Base-by-base conservation (phyloP, 2,888 invertebrate species). In the Eristalinus sepulchralis region DNA sequence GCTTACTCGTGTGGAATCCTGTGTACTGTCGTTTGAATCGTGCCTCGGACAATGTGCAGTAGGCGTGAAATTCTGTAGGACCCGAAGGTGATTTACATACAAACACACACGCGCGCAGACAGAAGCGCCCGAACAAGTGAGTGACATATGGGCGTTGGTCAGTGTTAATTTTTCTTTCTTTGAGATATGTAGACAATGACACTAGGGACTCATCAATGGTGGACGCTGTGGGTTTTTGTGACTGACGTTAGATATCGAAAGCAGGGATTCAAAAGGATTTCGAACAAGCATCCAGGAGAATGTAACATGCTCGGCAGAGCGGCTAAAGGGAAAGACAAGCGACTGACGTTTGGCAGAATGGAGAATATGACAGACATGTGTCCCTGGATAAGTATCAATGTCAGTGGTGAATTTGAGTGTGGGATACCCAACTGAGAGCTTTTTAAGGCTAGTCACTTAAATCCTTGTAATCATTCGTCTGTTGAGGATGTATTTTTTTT, bases 1-100 rank as follows among this genome's bases (percentile, higher is more conserved):
- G 64, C 70, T 34, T 64, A 62, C 62, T 71, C 78, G 57, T 22
- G 78, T 47, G 63, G 71, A 64, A 71, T 64, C 57, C 20, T 63
- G 39, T 57, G 33, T 68, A 27, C 31, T 39, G 75, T 66, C 67
- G 57, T 78, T 78, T 57, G 63, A 36, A 53, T 62, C 34, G 27
- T 17, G 62, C 76, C 24, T 59, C 11, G 57, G 10, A 64, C 59
- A 70, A 24, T 64, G 78, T 78, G 63, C 39, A 47, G 17, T 17
- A 64, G 20, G 33, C 70, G 63, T 31, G 62, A 57, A 71, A 68
- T 55, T 77, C 9, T 20, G 34, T 59, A 6, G 5, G 66, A 67
- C 31, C 27, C 36, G 55, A 9, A 55, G 24, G 22, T 36, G 11
- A 36, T 70, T 13, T 34, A 24, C 10, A 34, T 34, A 34, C 34